Evolutionary conservation across 2,113 vertebrate species (phyloP).

Genomic region (Gavia stellata): DNA sequence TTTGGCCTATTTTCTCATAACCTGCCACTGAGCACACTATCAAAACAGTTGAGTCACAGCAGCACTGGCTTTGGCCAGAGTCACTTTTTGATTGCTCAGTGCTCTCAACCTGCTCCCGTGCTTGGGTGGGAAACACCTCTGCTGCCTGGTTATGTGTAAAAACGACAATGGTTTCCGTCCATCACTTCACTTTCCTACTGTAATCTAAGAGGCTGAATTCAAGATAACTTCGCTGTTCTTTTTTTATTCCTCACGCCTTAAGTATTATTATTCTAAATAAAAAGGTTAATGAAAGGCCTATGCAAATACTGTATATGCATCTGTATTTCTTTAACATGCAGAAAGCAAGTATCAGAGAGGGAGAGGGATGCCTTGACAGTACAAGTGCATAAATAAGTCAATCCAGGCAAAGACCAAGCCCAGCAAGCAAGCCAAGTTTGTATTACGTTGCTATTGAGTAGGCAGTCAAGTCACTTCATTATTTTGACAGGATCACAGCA

Average conservation of each 20-base stretch:
- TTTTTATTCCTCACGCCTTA: not conserved
- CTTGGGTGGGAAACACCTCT: not conserved
- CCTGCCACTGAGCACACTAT: not conserved
- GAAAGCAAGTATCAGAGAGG: not conserved
- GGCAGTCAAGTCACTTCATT: not conserved
- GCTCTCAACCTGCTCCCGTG: not conserved
- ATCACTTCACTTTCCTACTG: not conserved
- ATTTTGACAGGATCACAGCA: conserved; percentile 31
- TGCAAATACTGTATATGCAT: not conserved
- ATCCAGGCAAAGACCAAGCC: not conserved
- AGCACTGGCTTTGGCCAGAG: not conserved
- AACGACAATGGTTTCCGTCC: not conserved
- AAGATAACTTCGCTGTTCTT: not conserved
- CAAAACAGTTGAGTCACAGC: not conserved
- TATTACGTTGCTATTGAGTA: not conserved
- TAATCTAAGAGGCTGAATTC: not conserved
- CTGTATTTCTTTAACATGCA: not conserved
- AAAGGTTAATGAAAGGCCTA: not conserved
- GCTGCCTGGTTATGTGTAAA: not conserved
- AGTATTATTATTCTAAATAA: not conserved
- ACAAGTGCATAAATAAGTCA: not conserved
- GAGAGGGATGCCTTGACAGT: not conserved
- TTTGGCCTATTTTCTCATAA: not conserved
- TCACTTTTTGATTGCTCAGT: not conserved
- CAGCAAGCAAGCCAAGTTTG: not conserved